These are phyloP conservation scores for Octopus sinensis DNA, from an alignment of 1,140 invertebrate genomes.

Conservation along the genomic window DNA sequence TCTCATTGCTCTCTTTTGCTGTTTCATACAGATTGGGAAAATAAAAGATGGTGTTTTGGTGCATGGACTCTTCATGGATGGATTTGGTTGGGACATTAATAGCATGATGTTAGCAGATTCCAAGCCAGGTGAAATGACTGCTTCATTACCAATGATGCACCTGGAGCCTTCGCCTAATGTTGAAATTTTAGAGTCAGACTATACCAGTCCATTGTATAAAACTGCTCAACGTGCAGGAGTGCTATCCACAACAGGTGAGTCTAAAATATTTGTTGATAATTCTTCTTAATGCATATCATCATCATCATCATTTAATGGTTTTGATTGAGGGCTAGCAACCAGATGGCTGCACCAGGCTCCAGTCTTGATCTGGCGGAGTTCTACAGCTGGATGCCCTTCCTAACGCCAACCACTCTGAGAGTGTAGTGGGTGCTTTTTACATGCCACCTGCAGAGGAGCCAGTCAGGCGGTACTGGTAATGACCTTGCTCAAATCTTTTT, in stretches of 20 bases:
- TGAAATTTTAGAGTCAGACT: conserved; percentile 43
- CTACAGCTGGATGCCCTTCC: not conserved
- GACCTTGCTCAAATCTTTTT: too few species aligned
- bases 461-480: too few species aligned
- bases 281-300: too few species aligned
- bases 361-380: too few species aligned
- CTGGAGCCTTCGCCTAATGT: conserved; percentile 62
- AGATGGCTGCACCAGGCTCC: too few species aligned
- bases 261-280: conserved; percentile 76
- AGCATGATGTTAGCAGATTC: conserved; percentile 70
- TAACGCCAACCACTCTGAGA: too few species aligned
- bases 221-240: conserved; percentile 76
- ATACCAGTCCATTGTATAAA: conserved; percentile 77
- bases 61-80: conserved; percentile 82
- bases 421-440: too few species aligned
- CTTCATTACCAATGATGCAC: conserved; percentile 69
- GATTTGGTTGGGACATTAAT: conserved; percentile 74
- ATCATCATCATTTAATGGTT: too few species aligned
- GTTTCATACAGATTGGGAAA: conserved; percentile 59
- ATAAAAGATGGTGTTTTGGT: conserved; percentile 71
- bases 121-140: conserved; percentile 71
- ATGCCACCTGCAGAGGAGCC: too few species aligned
- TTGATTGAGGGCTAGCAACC: too few species aligned
- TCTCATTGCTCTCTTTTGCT: not conserved
- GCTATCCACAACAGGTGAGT: conserved; percentile 79